Base-by-base conservation (phyloP, 2,797 vertebrate species). In the Podargus strigoides region DNA sequence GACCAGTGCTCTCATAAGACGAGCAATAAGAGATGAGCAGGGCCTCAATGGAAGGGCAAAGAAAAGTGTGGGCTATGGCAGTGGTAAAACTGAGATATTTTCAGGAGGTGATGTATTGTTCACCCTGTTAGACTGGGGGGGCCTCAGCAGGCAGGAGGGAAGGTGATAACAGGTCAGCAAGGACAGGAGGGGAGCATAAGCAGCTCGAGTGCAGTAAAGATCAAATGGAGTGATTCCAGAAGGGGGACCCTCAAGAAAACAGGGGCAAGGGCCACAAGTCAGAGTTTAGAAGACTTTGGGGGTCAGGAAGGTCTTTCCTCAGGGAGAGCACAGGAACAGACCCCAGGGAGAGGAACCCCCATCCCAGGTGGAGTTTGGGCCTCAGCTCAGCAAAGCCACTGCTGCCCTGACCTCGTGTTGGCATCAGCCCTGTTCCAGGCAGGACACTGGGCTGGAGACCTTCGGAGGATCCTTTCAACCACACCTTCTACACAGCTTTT, bases 331-430 rank as follows among this genome's bases (percentile, higher is more conserved):
- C 27, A 67, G n/a, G 28, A 84, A 46, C 14, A 66, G 19, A 14
- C 6, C 6, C 34, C 63, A 36, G 28, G 20, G 24, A 42, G 37
- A 62, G 10, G 30, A 39, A 73, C 36, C n/a, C 30, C 36, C 41
- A 13, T 17, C 58, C 36, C 1, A 3, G 15, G 4, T 2, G 15
- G 5, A 27, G 2, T 41, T 10, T 78, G 41, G 4, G 18, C 27
- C 46, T 83, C 8, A 14, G 36, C 10, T 56, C 75, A 72, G 63
- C 49, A 59, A 60, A 76, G 32, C 21, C 69, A 20, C 30, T 47
- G 27, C 49, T 41, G 32, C 27, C 37, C 47, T 56, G 26, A 55
- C 20, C 47, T 70, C 9, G 0, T 2, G 12, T 27, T 32, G 58
- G 19, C 27, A 55, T 2, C 2, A 36, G 27, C 41, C 34, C 60